Percentiles rank a stretch among this genome's conserved stretches.
phyloP scores from a whole-genome alignment of 1,140 invertebrate species.

The Homalodisca vitripennis region DNA sequence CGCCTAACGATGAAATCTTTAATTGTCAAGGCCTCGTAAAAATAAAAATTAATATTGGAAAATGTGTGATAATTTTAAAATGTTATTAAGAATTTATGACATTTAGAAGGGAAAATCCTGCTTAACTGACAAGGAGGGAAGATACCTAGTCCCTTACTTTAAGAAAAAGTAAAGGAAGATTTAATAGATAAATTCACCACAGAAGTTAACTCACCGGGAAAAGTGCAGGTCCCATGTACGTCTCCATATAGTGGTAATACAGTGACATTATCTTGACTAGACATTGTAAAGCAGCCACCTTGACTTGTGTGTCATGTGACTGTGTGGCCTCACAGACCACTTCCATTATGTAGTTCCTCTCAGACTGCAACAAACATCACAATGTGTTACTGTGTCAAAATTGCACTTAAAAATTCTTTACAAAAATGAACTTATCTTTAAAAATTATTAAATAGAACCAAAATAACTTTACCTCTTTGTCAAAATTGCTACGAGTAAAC shows the following conservation, averaged over 20 bases:
- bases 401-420: no score
- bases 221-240: slow-evolving; percentile 97
- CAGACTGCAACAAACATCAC: slow-evolving; percentile 58
- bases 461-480: slow-evolving; percentile 89
- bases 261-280: slow-evolving; percentile 98
- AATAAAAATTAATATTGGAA: no score
- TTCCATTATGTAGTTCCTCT: slow-evolving; percentile 99
- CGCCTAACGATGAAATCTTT: no score
- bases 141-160: no score
- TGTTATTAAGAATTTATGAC: not conserved
- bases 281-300: slow-evolving; percentile 96
- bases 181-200: no score
- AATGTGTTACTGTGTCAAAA: no score
- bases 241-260: slow-evolving; percentile 99
- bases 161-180: no score
- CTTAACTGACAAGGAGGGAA: no score
- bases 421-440: no score
- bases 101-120: no score
- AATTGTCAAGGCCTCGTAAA: no score
- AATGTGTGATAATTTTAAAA: no score
- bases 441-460: slow-evolving; percentile 21
- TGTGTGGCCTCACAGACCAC: slow-evolving; percentile 94
- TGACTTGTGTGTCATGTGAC: slow-evolving; percentile 80
- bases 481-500: slow-evolving; percentile 98
- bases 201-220: slow-evolving; percentile 79